A percentile compares a stretch with the other conserved stretches of the same genome.
phyloP scores from a whole-genome alignment of 2,797 vertebrate species.

The Darevskia nairensis region DNA sequence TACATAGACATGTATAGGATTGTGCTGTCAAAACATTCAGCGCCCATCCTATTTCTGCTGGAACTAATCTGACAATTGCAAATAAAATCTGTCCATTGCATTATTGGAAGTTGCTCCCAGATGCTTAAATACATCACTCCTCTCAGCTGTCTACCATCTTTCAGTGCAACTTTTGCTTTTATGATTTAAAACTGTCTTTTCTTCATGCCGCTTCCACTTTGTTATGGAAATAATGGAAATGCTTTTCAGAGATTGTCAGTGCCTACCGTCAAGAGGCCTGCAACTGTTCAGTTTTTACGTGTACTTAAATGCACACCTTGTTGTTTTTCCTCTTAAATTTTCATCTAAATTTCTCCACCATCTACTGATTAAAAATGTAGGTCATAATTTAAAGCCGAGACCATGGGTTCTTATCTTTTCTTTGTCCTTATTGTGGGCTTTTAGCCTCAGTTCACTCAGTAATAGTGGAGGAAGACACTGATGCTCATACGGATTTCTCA shows the following conservation, averaged over 20 bases:
- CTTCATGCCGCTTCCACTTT: not conserved
- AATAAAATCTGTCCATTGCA: constrained; percentile 37
- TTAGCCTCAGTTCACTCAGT: not conserved
- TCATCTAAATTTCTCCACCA: too few relatives aligned
- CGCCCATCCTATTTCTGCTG: constrained; percentile 37
- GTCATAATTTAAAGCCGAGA: not conserved
- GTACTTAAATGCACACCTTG: too few relatives aligned
- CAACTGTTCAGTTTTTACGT: too few relatives aligned
- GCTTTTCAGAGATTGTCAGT: too few relatives aligned
- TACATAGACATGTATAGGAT: too few relatives aligned
- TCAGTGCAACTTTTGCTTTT: constrained; percentile 13
- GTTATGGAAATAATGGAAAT: not conserved
- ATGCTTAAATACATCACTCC: not conserved
- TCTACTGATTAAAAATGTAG: too few relatives aligned
- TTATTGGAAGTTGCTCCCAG: constrained; percentile 25
- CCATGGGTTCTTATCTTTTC: not conserved
- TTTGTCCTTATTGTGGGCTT: not conserved
- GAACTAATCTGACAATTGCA: constrained; percentile 48
- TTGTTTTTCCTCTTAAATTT: too few relatives aligned
- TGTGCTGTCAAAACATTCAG: too few relatives aligned
- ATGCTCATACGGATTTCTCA: not conserved
- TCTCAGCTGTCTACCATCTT: not conserved
- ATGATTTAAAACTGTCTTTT: constrained; percentile 34
- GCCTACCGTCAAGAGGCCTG: too few relatives aligned
- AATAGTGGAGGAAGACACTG: not conserved